Evolutionary conservation across 2,113 vertebrate species (phyloP).

Genomic region (Hemiprocne comata): DNA sequence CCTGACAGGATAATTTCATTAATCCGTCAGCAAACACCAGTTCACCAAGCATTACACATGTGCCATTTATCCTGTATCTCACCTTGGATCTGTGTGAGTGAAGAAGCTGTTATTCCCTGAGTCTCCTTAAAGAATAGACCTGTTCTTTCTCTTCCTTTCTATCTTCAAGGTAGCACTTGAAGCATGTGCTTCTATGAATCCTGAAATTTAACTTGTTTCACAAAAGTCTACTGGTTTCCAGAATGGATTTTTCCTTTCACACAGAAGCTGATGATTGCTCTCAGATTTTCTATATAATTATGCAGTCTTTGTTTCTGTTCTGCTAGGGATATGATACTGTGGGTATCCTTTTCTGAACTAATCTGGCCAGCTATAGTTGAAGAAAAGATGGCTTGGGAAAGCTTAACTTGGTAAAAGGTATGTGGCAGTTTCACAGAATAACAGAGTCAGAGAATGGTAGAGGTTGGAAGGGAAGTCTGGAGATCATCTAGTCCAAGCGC

Average conservation of each 20-base stretch:
- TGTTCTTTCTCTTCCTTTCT: background rate
- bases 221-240: background rate
- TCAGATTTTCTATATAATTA: background rate
- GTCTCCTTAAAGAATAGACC: background rate
- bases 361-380: background rate
- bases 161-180: background rate
- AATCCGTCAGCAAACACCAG: background rate
- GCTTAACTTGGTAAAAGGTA: background rate
- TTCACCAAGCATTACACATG: fast-evolving
- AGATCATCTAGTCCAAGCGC: no score
- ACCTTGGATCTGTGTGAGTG: background rate
- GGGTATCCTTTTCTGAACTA: background rate
- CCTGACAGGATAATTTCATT: background rate
- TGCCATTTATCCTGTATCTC: background rate
- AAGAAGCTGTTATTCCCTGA: background rate
- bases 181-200: background rate
- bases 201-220: background rate
- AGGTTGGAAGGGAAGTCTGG: no score
- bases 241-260: background rate
- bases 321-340: background rate
- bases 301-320: background rate
- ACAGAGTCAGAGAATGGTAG: no score
- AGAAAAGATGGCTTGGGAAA: background rate
- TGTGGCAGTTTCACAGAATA: background rate
- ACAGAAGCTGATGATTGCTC: fast-evolving